Conservation (phyloP, 1,140 invertebrate species). For the Papilio polytes region DNA sequence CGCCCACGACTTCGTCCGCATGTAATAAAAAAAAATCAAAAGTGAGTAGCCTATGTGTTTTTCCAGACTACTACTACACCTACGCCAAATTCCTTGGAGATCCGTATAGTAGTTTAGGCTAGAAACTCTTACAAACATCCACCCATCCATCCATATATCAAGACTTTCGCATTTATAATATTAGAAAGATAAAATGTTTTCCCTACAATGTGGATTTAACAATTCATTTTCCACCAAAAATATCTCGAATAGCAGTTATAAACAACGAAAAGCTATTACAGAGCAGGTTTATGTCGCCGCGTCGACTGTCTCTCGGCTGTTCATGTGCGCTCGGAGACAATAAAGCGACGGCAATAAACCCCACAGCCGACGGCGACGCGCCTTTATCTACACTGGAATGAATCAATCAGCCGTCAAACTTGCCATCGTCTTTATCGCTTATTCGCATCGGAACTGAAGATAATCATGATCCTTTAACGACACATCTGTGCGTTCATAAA, state of each 20-base stretch:
- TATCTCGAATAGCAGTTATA: constrained; percentile 50
- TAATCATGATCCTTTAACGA: constrained; percentile 34
- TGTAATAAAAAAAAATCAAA: no score
- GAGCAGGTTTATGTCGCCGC: constrained; percentile 37
- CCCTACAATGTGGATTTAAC: neutral
- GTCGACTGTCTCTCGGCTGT: constrained; percentile 47
- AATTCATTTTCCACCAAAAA: constrained; percentile 37
- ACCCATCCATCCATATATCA: no score
- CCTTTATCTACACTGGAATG: constrained; percentile 67
- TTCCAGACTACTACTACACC: no score
- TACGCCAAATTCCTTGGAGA: no score
- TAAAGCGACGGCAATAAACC: constrained; percentile 64
- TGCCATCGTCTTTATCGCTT: constrained; percentile 34
- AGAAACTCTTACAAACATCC: no score
- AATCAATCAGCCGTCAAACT: constrained; percentile 72
- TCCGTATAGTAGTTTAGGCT: no score
- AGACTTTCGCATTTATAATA: no score
- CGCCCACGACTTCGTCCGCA: no score
- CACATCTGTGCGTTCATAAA: constrained; percentile 45
- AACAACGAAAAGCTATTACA: constrained; percentile 50
- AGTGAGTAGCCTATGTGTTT: no score
- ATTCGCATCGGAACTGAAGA: constrained; percentile 37
- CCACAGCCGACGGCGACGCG: constrained; percentile 51
- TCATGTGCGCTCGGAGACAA: constrained; percentile 58
- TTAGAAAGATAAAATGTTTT: no score